Conservation (phyloP, 2,113 vertebrate species). For the Euleptes europaea region DNA sequence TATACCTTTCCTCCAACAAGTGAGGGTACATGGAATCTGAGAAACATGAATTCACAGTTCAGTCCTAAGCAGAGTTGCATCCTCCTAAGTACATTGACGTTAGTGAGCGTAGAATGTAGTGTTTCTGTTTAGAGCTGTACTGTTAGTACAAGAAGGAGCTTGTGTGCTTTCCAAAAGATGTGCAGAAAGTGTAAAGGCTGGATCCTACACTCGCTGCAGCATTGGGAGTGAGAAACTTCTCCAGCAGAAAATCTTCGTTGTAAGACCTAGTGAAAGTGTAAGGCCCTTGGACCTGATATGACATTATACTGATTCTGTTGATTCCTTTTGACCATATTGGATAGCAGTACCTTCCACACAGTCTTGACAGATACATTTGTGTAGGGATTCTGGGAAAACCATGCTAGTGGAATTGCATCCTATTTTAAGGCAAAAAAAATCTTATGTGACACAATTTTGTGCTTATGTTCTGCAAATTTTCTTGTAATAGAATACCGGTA, state of each 20-base stretch:
- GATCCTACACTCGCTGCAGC: background rate
- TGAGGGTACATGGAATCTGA: background rate
- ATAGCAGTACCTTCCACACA: background rate
- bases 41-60: no score
- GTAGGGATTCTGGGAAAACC: background rate
- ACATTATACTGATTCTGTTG: background rate
- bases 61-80: no score
- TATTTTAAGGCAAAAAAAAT: background rate
- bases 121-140: no score
- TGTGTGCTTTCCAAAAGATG: background rate
- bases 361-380: background rate
- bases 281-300: no score
- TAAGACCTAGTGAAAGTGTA: background rate
- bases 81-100: no score
- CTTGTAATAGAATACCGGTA: no score
- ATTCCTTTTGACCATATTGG: background rate
- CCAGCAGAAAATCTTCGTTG: background rate
- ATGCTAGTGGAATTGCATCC: background rate
- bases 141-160: no score
- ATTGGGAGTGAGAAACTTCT: background rate
- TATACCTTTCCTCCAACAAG: background rate
- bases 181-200: background rate
- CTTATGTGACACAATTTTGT: background rate
- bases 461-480: background rate
- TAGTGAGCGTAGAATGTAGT: no score